Percentiles rank a stretch among this genome's conserved stretches.
phyloP scores from a whole-genome alignment of 2,888 invertebrate genomes.

The Brassicogethes aeneus region DNA sequence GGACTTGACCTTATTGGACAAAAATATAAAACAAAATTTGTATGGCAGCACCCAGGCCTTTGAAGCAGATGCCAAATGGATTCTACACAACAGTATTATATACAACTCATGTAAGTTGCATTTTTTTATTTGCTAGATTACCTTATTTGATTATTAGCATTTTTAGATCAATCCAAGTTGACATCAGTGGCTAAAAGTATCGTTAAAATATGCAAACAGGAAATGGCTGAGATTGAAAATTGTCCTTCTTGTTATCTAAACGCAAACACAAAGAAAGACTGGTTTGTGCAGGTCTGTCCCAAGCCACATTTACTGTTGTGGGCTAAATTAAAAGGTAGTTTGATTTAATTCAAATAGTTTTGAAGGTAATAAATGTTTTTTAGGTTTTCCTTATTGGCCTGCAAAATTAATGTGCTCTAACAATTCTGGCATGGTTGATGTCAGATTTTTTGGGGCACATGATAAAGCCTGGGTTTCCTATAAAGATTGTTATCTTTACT shows the following conservation, averaged over 20 bases:
- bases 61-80: slow-evolving; percentile 85
- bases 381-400: slow-evolving; percentile 93
- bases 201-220: slow-evolving; percentile 76
- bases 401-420: slow-evolving; percentile 78
- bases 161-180: slow-evolving; percentile 64
- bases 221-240: slow-evolving; percentile 86
- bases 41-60: slow-evolving; percentile 88
- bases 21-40: slow-evolving; percentile 62
- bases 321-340: slow-evolving; percentile 88
- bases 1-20: slow-evolving; percentile 66
- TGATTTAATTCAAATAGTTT: too few relatives aligned
- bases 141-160: too few relatives aligned
- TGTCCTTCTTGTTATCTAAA: slow-evolving; percentile 88
- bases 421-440: slow-evolving; percentile 65
- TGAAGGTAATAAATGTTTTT: slow-evolving; percentile 13
- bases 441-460: slow-evolving; percentile 91
- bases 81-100: slow-evolving; percentile 85
- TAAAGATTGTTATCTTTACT: slow-evolving; percentile 76
- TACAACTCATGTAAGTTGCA: slow-evolving; percentile 73
- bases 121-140: background rate
- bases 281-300: slow-evolving; percentile 89
- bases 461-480: slow-evolving; percentile 86
- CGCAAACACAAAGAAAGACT: slow-evolving; percentile 71
- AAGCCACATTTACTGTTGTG: slow-evolving; percentile 86
- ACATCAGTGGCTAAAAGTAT: slow-evolving; percentile 69